Conservation (phyloP, 23 tunicate species). For the Ciona savignyi region DNA sequence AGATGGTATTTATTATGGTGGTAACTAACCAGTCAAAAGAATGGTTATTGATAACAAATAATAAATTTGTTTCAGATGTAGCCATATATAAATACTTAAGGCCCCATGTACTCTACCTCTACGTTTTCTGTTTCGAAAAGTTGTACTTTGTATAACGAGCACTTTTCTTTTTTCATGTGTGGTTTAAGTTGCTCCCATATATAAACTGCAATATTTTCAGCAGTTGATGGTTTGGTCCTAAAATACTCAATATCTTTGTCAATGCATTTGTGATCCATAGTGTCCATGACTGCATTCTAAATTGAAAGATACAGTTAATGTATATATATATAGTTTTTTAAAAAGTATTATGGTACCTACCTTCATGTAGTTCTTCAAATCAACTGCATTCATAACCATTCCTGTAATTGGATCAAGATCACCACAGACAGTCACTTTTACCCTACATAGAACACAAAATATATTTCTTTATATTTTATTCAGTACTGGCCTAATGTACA, state of each 20-base stretch:
- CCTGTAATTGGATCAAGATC: conserved; percentile 37
- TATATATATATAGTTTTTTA: not conserved
- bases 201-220: conserved; percentile 74
- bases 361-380: conserved; percentile 37
- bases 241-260: conserved; percentile 79
- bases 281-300: conserved; percentile 59
- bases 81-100: not conserved
- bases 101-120: conserved; percentile 47
- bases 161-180: conserved; percentile 10
- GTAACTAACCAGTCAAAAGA: no score
- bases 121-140: conserved; percentile 73
- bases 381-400: conserved; percentile 79
- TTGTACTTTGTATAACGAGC: conserved; percentile 46
- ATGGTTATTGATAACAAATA: no score
- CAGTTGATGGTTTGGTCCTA: conserved; percentile 56
- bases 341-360: conserved; percentile 18
- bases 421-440: conserved; percentile 74
- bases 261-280: conserved; percentile 71
- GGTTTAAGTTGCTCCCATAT: conserved; percentile 49
- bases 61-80: no score
- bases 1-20: no score
- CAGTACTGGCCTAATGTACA: no score
- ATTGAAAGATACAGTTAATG: not conserved
- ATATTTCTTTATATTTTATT: no score
- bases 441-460: conserved; percentile 25